Conservation (phyloP, 2,113 vertebrate genomes). For the Pao palembangensis region DNA sequence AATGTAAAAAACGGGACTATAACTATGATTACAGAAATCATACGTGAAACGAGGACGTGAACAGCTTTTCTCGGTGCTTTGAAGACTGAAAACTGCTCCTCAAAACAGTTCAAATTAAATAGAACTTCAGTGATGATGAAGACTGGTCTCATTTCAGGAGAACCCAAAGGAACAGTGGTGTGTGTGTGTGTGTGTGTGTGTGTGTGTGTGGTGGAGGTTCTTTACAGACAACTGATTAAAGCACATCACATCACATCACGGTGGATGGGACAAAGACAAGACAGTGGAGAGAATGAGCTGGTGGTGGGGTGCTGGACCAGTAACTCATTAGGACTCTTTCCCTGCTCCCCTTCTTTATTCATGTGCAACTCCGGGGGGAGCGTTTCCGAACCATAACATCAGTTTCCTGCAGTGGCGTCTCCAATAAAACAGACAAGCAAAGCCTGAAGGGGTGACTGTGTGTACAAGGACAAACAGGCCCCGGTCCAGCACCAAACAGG, state of each 20-base stretch:
- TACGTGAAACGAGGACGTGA: too few relatives aligned
- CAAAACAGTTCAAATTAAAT: constrained; percentile 31
- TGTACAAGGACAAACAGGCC: constrained; percentile 44
- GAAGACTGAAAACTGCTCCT: too few relatives aligned
- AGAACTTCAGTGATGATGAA: constrained; percentile 34
- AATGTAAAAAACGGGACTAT: too few relatives aligned
- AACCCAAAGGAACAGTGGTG: constrained; percentile 19
- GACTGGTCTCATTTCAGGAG: constrained; percentile 31
- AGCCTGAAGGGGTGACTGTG: constrained; percentile 34
- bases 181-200: constrained; percentile 8
- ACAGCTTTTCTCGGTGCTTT: too few relatives aligned
- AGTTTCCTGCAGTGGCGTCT: constrained; percentile 62
- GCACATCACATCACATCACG: not conserved
- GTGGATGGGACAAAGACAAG: not conserved
- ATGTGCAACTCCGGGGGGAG: constrained; percentile 56
- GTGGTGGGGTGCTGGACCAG: constrained; percentile 1
- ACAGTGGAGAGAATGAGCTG: constrained; percentile 11
- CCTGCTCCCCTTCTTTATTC: constrained; percentile 42
- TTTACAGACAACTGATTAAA: constrained; percentile 33
- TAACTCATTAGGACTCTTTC: constrained; percentile 46
- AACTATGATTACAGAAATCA: too few relatives aligned
- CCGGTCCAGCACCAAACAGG: constrained; percentile 32
- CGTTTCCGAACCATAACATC: constrained; percentile 69
- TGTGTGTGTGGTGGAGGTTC: too few relatives aligned
- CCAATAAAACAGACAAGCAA: constrained; percentile 26